A percentile compares a stretch with the other conserved stretches of the same genome.
These are phyloP conservation scores for Crypturellus undulatus DNA, from an alignment of 2,113 vertebrate genomes.

Conservation along the genomic window DNA sequence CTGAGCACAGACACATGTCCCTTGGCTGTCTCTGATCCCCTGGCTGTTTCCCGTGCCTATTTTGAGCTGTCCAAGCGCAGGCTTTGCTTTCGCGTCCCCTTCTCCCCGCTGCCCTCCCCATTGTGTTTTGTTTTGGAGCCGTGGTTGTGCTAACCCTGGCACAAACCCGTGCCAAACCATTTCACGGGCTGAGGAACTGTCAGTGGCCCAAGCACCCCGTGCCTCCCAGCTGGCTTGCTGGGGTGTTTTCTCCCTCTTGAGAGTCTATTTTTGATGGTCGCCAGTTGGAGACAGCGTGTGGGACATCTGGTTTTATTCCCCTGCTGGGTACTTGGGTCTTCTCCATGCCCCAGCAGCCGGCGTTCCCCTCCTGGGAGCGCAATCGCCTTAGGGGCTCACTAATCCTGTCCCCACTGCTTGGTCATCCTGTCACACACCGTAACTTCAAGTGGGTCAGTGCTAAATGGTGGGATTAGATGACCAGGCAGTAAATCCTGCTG, in stretches of 20 bases:
- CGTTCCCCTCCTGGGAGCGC: neutral
- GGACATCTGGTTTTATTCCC: neutral
- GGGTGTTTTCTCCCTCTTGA: slow-evolving; percentile 27
- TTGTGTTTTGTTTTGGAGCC: slow-evolving; percentile 25
- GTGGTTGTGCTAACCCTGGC: slow-evolving; percentile 24
- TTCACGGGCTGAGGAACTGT: slow-evolving; percentile 36
- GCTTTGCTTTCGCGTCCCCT: neutral
- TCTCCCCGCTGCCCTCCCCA: neutral
- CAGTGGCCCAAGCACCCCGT: neutral
- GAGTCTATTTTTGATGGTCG: slow-evolving; percentile 45
- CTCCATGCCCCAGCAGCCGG: neutral
- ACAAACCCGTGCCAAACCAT: slow-evolving; percentile 26
- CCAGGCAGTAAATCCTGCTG: neutral
- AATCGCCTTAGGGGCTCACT: slow-evolving; percentile 13
- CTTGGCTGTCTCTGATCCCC: neutral
- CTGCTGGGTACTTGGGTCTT: neutral
- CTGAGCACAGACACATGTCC: neutral
- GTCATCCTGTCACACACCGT: neutral
- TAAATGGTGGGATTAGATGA: neutral
- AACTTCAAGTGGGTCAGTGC: slow-evolving; percentile 20
- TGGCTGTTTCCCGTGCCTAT: neutral
- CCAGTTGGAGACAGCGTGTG: neutral
- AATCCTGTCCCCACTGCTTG: slow-evolving; percentile 23
- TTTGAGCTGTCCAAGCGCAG: neutral
- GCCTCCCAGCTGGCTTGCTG: slow-evolving; percentile 1